Base-by-base conservation (phyloP, 2,888 invertebrate genomes). In the Baronia brevicornis region DNA sequence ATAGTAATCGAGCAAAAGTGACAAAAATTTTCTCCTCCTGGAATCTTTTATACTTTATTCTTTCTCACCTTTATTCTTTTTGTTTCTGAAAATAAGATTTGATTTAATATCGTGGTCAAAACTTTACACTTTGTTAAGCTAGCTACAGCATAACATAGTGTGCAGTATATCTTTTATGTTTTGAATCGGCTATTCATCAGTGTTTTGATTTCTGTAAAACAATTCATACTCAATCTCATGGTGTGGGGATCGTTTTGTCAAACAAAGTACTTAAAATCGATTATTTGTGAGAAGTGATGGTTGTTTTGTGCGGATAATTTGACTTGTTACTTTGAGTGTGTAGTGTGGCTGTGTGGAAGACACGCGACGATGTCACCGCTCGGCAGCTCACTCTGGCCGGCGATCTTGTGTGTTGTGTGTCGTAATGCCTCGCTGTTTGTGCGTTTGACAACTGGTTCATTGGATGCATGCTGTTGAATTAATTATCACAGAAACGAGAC, bases 311-410 rank as follows among this genome's bases (percentile, higher is more conserved):
- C 54, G 48, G 48, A 48, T 48, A 50, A 52, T 53, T 60, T 66
- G 56, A 64, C 51, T 48, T 63, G 54, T 63, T 64, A 48, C 48
- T 69, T 64, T 61, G 70, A 75, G 75, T 75, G 60, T 66, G 68
- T 77, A 73, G 75, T 53, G 43, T 45, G 36, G 31, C 41, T 44
- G 51, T n/a, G n/a, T n/a, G n/a, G n/a, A n/a, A n/a, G n/a, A n/a
- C n/a, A n/a, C n/a, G n/a, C n/a, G n/a, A n/a, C 51, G 46, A 42
- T 57, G 51, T 51, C 53, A 57, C 51, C 51, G 49, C 56, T 39
- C 46, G 48, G 43, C 39, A 77, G 82, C 78, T 82, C 80, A 74
- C 43, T 64, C 82, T 84, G 84, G 84, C 77, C 82, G 80, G 74
- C 69, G 79, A 73, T 79, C 47, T 74, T 75, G 84, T 82, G 77